Base-by-base conservation (phyloP, 1,140 invertebrate species). In the Brachionus angularis region DNA sequence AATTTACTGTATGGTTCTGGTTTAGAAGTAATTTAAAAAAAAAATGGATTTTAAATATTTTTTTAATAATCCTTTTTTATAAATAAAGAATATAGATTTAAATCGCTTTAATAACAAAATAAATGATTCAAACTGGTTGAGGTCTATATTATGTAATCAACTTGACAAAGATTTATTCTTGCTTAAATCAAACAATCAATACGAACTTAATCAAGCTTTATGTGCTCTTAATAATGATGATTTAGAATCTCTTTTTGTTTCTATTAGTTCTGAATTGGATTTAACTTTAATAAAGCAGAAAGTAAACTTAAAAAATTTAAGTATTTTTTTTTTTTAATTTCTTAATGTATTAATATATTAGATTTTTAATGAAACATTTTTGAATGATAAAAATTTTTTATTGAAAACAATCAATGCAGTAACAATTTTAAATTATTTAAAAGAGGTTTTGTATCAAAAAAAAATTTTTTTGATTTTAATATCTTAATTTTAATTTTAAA, bases 241-340 rank as follows among this genome's bases (percentile, higher is more conserved):
- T 10, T 23, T 58, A 29, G 53, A 58, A 36, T 10, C n/a, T 10
- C 3, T 58, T 5, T 58, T 23, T 29, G 25, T 27, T 18, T 36
- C 23, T 2, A 36, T 58, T 8, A 58, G 53, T 29, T 36, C 5
- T 36, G 39, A n/a, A 5, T 12, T 58, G 2, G 39, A 58, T 39
- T 58, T 58, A 36, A 58, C 53, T 4, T 23, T 16, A 10, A 23
- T 58, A 21, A 58, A 58, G 39, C 31, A 58, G 39, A 58, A 36
- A 21, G 53, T 58, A 58, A 36, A 5, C 2, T 21, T 53, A 25
- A 25, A 0, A 14, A 33, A 27, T 53, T 31, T 31, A n/a, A n/a
- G n/a, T n/a, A n/a, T n/a, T n/a, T n/a, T n/a, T n/a, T n/a, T n/a
- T n/a, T n/a, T n/a, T n/a, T n/a, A n/a, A n/a, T n/a, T n/a, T n/a